These are phyloP conservation scores for Aleiodes testaceus DNA, from an alignment of 2,888 invertebrate species.

Conservation along the genomic window DNA sequence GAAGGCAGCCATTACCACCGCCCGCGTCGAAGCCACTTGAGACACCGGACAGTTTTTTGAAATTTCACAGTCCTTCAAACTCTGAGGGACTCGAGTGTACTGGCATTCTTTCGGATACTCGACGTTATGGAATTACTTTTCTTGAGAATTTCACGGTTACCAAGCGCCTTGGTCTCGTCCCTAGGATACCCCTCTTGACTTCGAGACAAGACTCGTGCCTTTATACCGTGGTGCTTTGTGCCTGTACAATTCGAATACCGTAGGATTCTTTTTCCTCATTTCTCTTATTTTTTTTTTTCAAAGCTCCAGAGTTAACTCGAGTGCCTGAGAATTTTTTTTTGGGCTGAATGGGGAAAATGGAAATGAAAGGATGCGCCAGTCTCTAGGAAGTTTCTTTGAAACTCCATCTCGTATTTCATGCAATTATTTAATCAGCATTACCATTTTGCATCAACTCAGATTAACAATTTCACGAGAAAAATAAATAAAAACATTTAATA, in stretches of 20 bases:
- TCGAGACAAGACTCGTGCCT: background rate
- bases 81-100: slow-evolving; percentile 38
- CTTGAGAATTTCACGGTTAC: slow-evolving; percentile 42
- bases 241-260: background rate
- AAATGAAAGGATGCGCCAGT: too few relatives aligned
- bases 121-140: slow-evolving; percentile 36
- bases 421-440: background rate
- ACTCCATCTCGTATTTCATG: background rate
- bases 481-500: too few relatives aligned
- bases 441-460: background rate
- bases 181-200: slow-evolving; percentile 15
- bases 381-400: background rate
- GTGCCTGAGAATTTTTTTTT: background rate
- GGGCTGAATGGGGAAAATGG: too few relatives aligned
- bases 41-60: slow-evolving; percentile 30
- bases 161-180: slow-evolving; percentile 7
- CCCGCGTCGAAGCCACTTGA: slow-evolving; percentile 26
- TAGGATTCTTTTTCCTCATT: background rate
- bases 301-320: background rate
- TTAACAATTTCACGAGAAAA: background rate
- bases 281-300: background rate
- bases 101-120: slow-evolving; percentile 33
- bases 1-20: slow-evolving; percentile 1
- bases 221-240: slow-evolving; percentile 20
- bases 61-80: slow-evolving; percentile 40